Percentiles rank a stretch among this genome's conserved stretches.
These are phyloP conservation scores for Apis florea DNA, from an alignment of 1,140 invertebrate species.

Conservation along the genomic window DNA sequence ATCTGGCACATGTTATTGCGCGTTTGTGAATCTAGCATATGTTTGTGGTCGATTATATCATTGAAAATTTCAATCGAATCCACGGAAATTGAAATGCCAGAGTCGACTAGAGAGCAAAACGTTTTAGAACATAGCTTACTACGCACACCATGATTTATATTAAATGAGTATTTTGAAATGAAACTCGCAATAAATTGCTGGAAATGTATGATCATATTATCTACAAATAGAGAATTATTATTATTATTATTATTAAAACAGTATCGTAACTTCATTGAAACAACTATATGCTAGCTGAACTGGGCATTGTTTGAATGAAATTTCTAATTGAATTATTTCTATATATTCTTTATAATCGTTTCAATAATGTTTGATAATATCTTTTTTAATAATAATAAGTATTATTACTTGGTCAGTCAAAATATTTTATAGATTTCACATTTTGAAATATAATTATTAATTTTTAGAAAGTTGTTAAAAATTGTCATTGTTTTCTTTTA, in stretches of 20 bases:
- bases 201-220: not conserved
- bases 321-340: not conserved
- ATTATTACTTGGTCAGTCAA: too few species aligned
- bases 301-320: not conserved
- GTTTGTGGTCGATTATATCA: not conserved
- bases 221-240: constrained; percentile 18
- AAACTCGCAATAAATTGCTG: constrained; percentile 11
- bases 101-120: constrained; percentile 61
- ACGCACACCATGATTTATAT: constrained; percentile 18
- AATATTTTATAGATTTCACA: too few species aligned
- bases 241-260: constrained; percentile 17
- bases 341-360: not conserved
- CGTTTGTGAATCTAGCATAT: not conserved
- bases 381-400: too few species aligned
- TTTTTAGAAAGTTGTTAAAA: too few species aligned
- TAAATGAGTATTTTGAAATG: not conserved
- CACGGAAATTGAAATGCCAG: constrained; percentile 39
- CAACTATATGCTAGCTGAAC: constrained; percentile 17
- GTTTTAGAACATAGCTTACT: constrained; percentile 53
- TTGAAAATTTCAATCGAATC: constrained; percentile 19
- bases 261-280: constrained; percentile 24
- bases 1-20: not conserved
- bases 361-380: too few species aligned
- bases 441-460: too few species aligned
- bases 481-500: too few species aligned